Evolutionary conservation across 1,140 invertebrate species (phyloP).

Genomic region (Nasonia giraulti): DNA sequence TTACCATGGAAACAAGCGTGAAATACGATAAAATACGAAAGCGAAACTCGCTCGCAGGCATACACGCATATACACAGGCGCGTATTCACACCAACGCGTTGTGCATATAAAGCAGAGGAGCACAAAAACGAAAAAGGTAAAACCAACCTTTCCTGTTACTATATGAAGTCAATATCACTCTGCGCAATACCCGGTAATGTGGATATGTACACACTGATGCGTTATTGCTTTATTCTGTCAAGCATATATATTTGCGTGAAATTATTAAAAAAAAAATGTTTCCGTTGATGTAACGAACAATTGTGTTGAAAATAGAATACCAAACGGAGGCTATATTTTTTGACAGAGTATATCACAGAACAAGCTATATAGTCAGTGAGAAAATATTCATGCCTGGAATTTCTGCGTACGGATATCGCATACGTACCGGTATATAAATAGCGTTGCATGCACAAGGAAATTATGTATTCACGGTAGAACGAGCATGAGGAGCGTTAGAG

Average conservation of each 20-base stretch:
- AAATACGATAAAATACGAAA: conserved; percentile 41
- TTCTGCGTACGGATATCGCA: neutral
- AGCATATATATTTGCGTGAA: too few species aligned
- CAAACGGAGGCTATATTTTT: too few species aligned
- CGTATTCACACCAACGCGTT: neutral
- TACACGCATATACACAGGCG: neutral
- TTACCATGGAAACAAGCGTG: conserved; percentile 23
- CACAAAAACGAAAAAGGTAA: neutral
- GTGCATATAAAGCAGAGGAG: neutral
- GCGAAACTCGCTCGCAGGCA: neutral
- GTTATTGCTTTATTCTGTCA: too few species aligned
- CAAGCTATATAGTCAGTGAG: neutral
- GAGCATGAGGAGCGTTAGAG: neutral
- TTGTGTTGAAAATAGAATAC: too few species aligned
- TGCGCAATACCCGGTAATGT: too few species aligned
- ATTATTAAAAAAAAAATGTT: too few species aligned
- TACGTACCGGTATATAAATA: neutral
- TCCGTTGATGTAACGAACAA: too few species aligned
- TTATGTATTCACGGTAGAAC: conserved; percentile 9
- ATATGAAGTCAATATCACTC: neutral
- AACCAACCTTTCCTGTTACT: neutral
- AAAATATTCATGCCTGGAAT: neutral
- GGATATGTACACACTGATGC: too few species aligned
- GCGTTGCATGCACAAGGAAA: neutral
- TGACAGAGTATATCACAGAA: neutral